Base-by-base conservation (phyloP, 2,113 vertebrate genomes). In the Pipa parva region DNA sequence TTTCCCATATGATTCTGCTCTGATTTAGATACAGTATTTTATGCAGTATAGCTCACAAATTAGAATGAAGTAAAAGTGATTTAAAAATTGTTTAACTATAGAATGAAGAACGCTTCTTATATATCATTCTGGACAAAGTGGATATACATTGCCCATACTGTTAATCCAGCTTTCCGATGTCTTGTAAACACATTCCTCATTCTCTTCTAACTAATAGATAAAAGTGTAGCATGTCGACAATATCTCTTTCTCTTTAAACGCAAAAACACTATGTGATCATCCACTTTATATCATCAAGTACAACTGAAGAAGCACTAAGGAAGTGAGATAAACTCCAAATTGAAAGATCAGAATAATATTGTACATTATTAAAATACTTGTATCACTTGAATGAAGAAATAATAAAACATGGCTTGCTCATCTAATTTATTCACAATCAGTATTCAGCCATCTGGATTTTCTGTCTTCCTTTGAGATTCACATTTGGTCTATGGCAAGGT, bases 401-500 rank as follows among this genome's bases (percentile, higher is more conserved):
- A 58, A 70, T 70, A 61, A 70, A 70, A 70, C 66, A 70, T 45
- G 57, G 65, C 36, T 70, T 51, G 66, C 66, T 70, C 66, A 61
- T 54, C 66, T 70, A 70, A 70, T 70, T 70, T 70, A 70, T 70
- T 70, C 66, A 60, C 66, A 70, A 70, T 61, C 66, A 70, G 66
- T 70, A 70, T 59, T 61, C 66, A 61, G 57, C 66, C 66, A 70
- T 70, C 66, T 70, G 66, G 66, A 70, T 70, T 61, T 52, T 51
- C 57, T 70, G 66, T 46, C 39, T 70, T 70, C 66, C 66, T 70
- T 70, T 70, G 66, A 70, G 66, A 70, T 61, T 70, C 66, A 70
- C 66, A 70, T 70, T 70, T 70, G 66, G 66, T 70, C 66, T 61
- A 70, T 70, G 66, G 66, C 66, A 70, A 70, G 66, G 66, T 70